These are phyloP conservation scores for Alectura lathami DNA, from an alignment of 2,113 vertebrate species.

Conservation along the genomic window DNA sequence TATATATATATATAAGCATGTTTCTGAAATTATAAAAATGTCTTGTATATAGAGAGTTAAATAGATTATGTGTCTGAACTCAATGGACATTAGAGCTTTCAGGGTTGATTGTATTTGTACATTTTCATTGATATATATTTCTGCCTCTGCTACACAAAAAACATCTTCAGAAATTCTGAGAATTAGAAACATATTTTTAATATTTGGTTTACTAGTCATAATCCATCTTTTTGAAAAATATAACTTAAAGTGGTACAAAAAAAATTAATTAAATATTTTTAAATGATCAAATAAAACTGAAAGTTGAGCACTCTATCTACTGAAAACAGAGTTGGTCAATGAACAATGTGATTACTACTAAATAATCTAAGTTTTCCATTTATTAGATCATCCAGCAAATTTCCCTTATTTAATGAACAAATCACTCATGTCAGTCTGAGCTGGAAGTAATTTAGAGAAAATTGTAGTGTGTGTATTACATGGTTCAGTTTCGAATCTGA, in stretches of 20 bases:
- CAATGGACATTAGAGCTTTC: neutral
- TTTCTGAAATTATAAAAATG: neutral
- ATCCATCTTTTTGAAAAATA: neutral
- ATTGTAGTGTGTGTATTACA: neutral
- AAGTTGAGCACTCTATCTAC: neutral
- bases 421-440: neutral
- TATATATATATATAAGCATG: neutral
- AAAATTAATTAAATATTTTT: neutral
- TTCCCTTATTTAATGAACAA: neutral
- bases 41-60: neutral
- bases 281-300: neutral
- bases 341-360: neutral
- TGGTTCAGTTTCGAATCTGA: neutral
- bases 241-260: neutral
- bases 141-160: neutral
- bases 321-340: neutral
- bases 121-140: neutral
- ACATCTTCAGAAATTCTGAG: rapidly evolving
- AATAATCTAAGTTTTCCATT: neutral
- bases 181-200: neutral
- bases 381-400: neutral
- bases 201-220: neutral
- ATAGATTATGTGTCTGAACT: neutral
- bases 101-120: neutral
- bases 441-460: neutral